phyloP scores from a whole-genome alignment of 1,140 invertebrate species.

The Cherax destructor region DNA sequence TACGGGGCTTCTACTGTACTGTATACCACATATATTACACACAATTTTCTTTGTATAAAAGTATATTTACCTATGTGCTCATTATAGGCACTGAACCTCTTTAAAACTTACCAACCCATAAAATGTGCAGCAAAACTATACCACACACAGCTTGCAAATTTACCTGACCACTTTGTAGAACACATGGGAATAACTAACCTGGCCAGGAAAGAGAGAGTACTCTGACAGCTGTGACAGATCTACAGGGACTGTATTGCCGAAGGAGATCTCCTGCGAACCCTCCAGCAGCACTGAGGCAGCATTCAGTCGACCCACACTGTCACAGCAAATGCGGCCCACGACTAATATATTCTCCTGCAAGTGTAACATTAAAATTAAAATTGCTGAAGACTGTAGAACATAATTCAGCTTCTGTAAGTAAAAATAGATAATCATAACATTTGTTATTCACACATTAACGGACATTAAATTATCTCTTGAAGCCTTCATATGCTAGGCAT shows the following conservation, averaged over 20 bases:
- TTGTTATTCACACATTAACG: neutral
- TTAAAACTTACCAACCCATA: too few species aligned
- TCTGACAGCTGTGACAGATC: conserved; percentile 81
- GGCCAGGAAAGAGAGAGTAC: conserved; percentile 89
- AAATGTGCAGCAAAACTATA: too few species aligned
- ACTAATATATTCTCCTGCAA: conserved; percentile 75
- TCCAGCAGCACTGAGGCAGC: conserved; percentile 82
- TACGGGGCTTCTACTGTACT: too few species aligned
- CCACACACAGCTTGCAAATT: too few species aligned
- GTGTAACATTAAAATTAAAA: neutral
- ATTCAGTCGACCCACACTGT: conserved; percentile 81
- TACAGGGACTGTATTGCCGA: conserved; percentile 77
- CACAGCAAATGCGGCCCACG: conserved; percentile 83
- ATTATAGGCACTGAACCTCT: too few species aligned
- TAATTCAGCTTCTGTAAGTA: too few species aligned
- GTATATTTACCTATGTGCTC: too few species aligned
- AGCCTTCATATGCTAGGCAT: neutral
- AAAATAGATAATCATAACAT: too few species aligned
- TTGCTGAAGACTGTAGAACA: neutral
- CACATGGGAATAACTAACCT: conserved; percentile 75
- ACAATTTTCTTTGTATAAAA: too few species aligned
- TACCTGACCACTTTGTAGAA: too few species aligned
- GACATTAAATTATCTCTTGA: too few species aligned
- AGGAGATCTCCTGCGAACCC: conserved; percentile 79
- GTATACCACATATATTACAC: too few species aligned